These are phyloP conservation scores for Leptopilina syphax DNA, from an alignment of 2,888 invertebrate genomes.

Conservation along the genomic window DNA sequence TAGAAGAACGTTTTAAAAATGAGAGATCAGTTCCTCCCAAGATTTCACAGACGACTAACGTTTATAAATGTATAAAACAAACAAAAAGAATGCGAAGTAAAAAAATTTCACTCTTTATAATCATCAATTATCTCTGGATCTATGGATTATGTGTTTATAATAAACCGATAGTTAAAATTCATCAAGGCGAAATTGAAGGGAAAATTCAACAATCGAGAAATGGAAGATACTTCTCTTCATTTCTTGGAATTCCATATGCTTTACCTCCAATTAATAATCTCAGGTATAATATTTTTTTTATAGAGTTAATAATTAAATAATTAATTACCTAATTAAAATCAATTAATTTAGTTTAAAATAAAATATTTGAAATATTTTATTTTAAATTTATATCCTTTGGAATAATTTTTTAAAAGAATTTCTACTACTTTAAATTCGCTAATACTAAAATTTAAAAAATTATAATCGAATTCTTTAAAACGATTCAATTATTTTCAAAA, in stretches of 20 bases:
- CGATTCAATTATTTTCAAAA: too few species aligned
- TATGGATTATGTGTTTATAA: neutral
- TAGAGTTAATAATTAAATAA: too few species aligned
- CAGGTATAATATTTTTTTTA: constrained; percentile 44
- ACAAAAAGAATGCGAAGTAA: neutral
- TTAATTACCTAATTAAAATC: too few species aligned
- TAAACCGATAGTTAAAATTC: constrained; percentile 33
- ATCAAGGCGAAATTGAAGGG: constrained; percentile 42
- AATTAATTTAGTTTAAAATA: too few species aligned
- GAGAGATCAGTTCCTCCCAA: neutral
- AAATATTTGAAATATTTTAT: too few species aligned
- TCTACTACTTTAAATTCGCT: too few species aligned
- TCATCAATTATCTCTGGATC: neutral
- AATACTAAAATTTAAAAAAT: too few species aligned
- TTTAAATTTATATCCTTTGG: too few species aligned
- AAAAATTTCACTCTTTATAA: neutral
- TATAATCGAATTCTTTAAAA: too few species aligned
- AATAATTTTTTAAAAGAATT: too few species aligned
- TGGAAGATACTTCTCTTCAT: constrained; percentile 49
- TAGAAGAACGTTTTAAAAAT: neutral
- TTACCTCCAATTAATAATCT: constrained; percentile 68
- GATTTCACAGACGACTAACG: neutral
- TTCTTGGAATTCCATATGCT: constrained; percentile 74
- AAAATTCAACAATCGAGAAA: neutral
- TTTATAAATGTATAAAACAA: neutral